Base-by-base conservation (phyloP, 2,888 invertebrate species). In the Melanophora roralis region DNA sequence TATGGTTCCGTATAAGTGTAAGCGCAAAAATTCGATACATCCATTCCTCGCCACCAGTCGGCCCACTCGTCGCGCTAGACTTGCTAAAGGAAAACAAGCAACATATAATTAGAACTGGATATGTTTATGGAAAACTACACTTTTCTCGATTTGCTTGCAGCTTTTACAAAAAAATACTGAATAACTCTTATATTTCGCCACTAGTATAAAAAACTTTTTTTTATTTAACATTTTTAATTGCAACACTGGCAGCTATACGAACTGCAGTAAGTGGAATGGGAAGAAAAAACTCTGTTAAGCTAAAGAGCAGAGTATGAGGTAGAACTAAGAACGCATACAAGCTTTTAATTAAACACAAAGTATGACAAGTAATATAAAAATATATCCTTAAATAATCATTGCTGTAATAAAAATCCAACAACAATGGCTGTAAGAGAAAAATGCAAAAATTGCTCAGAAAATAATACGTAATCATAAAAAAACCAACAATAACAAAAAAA, bases 391-490 rank as follows among this genome's bases (percentile, higher is more conserved):
- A 71, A 75, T 67, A 68, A 79, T 64, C 64, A 69, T 69, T 69
- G 53, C 36, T 65, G 21, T 51, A 67, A 45, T 45, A 64, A 57
- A 62, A 21, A 71, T 55, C 23, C 32, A 55, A 34, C 43, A 49
- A 49, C 71, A 83, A 82, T 83, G 67, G 76, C 67, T 73, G 49
- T 38, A 67, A 75, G 57, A 76, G 80, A 72, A 72, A 76, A 77
- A 77, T 68, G 64, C 82, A 72, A 84, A 83, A 84, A 84, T 82
- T 77, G 83, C 78, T 81, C 78, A 79, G 83, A 82, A 85, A 59
- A 23, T 60, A 67, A 53, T 2, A 49, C 36, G 62, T 12, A 47
- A 57, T 38, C 55, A n/a, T n/a, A 38, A 21, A 14, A 38, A 21
- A 38, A 40, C 16, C 36, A 55, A 19, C 4, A 16, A 62, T 11